These are phyloP conservation scores for Pogoniulus pusillus DNA, from an alignment of 2,797 vertebrate species.

Conservation along the genomic window DNA sequence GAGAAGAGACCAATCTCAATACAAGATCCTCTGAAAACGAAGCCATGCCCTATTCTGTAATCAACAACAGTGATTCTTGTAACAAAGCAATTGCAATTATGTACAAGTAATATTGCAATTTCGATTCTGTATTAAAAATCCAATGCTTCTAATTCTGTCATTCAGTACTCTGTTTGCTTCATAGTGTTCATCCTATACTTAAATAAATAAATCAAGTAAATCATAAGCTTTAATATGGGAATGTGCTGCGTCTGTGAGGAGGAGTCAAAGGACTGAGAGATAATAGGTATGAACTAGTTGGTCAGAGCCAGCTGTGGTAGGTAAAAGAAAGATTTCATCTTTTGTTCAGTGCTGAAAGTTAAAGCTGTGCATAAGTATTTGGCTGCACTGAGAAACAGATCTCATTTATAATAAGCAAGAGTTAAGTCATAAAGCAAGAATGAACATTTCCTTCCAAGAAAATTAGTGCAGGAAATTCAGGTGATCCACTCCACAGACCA, in stretches of 20 bases:
- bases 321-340: background rate
- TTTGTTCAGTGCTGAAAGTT: background rate
- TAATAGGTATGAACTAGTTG: accelerated
- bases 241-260: background rate
- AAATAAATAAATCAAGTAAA: background rate
- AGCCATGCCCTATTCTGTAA: background rate
- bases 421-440: background rate
- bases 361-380: background rate
- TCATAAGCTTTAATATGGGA: background rate
- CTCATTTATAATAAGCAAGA: background rate
- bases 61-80: background rate
- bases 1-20: too few relatives aligned
- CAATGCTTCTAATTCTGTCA: background rate
- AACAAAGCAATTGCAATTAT: background rate
- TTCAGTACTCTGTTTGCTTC: background rate
- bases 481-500: background rate
- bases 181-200: background rate
- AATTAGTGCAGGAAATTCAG: background rate
- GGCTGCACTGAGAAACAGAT: background rate
- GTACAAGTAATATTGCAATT: background rate
- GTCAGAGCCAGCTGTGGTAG: background rate
- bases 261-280: background rate
- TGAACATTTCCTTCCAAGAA: background rate
- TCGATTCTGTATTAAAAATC: background rate
- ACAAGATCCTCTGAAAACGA: background rate